Evolutionary conservation across 30 jellyfish, hydroid and myxozoan species (phyloP).

Genomic region (Mastigias papua): DNA sequence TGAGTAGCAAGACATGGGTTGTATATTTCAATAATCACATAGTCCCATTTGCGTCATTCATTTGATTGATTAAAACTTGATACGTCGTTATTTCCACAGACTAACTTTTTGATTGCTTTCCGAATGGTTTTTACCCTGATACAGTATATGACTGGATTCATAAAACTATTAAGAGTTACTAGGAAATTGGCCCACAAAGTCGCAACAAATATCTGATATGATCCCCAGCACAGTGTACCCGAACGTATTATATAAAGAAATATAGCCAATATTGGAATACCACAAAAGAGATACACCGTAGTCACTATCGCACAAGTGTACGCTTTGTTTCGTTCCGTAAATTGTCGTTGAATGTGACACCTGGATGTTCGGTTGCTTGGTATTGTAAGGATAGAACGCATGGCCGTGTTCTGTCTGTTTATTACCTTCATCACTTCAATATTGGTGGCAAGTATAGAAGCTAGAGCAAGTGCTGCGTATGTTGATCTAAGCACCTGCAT

Average conservation of each 20-base stretch:
- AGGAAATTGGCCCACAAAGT: slow-evolving; percentile 13
- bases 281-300: slow-evolving; percentile 2
- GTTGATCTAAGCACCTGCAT: not conserved
- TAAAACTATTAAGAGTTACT: slow-evolving; percentile 23
- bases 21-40: not conserved
- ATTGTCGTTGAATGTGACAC: not conserved
- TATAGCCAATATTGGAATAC: slow-evolving; percentile 13
- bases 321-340: slow-evolving; percentile 9
- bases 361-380: not conserved
- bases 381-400: not conserved
- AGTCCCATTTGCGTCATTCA: not conserved
- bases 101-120: slow-evolving; percentile 26
- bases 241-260: not conserved
- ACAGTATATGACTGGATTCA: slow-evolving; percentile 50
- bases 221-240: not conserved
- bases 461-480: not conserved
- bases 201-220: not conserved
- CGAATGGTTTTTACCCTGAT: slow-evolving; percentile 32
- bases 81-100: not conserved
- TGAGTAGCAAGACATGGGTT: slow-evolving; percentile 5
- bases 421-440: slow-evolving; percentile 24
- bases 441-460: slow-evolving; percentile 5
- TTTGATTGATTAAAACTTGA: not conserved
- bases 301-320: slow-evolving; percentile 8
- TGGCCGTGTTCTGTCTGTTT: slow-evolving; percentile 5